Evolutionary conservation across 2,888 invertebrate genomes (phyloP).

Genomic region (Tenthredo mesomela): DNA sequence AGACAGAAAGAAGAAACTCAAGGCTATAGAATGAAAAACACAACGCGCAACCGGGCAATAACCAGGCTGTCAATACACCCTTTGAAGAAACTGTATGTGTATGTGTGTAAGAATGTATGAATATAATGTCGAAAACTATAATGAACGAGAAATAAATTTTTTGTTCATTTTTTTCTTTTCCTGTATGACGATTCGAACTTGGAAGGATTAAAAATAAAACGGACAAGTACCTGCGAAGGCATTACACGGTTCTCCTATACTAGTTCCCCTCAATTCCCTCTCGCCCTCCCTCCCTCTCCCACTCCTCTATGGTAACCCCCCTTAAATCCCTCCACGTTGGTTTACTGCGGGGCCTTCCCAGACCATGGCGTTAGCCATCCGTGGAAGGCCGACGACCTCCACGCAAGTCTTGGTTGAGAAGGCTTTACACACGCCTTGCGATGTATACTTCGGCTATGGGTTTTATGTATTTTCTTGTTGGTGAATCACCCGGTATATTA

Average conservation of each 20-base stretch:
- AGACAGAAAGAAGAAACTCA: conserved; percentile 32
- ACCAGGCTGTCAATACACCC: not conserved
- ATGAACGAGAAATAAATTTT: not conserved
- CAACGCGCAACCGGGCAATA: conserved; percentile 18
- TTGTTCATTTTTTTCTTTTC: not conserved
- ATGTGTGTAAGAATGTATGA: not conserved
- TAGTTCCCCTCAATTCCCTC: conserved; percentile 14
- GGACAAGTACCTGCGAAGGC: conserved; percentile 39
- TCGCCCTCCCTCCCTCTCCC: too few species aligned
- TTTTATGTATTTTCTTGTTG: conserved; percentile 47
- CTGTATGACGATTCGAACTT: not conserved
- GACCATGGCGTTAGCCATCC: conserved; percentile 74
- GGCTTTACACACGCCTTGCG: conserved; percentile 29
- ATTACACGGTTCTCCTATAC: conserved; percentile 44
- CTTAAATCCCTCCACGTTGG: conserved; percentile 45
- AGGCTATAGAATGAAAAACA: conserved; percentile 11
- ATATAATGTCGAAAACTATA: not conserved
- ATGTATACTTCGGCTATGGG: conserved; percentile 30
- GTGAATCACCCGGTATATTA: conserved; percentile 67
- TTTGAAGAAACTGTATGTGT: not conserved
- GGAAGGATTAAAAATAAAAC: conserved; percentile 30
- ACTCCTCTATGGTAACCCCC: not conserved
- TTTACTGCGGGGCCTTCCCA: conserved; percentile 63
- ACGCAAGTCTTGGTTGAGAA: conserved; percentile 46
- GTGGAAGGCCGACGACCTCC: conserved; percentile 69